Percentiles rank a stretch among this genome's conserved stretches.
Conservation (phyloP, 2,113 vertebrate species). For the Alligator mississippiensis region DNA sequence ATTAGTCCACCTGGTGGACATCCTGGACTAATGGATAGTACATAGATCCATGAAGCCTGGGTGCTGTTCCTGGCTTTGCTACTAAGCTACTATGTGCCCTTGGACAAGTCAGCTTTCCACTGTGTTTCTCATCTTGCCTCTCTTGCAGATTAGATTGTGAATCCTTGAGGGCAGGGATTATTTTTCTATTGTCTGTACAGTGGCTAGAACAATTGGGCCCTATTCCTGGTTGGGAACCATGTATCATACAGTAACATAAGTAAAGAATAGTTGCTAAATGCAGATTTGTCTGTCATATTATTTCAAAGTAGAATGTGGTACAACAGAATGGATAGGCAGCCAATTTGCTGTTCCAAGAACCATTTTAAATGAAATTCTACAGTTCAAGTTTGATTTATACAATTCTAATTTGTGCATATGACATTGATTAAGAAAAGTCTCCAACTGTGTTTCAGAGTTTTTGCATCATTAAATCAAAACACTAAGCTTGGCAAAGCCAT, state of each 20-base stretch:
- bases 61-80: background rate
- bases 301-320: background rate
- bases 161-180: background rate
- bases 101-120: background rate
- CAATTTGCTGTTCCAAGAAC: conserved; percentile 18
- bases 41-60: background rate
- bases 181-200: background rate
- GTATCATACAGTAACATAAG: background rate
- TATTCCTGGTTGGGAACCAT: background rate
- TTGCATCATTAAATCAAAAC: background rate
- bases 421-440: background rate
- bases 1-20: too few species aligned
- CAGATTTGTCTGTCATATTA: background rate
- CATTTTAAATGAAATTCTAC: background rate
- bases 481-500: background rate
- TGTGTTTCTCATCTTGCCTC: background rate
- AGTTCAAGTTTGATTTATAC: conserved; percentile 30
- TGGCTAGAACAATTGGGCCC: background rate
- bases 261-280: background rate
- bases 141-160: background rate
- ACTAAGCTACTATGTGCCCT: background rate
- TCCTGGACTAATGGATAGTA: background rate
- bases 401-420: conserved; percentile 40
- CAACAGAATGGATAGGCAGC: background rate
- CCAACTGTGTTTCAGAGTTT: background rate